A percentile compares a stretch with the other conserved stretches of the same genome.
Conservation (phyloP, 1,140 invertebrate species). For the Cotesia vestalis region DNA sequence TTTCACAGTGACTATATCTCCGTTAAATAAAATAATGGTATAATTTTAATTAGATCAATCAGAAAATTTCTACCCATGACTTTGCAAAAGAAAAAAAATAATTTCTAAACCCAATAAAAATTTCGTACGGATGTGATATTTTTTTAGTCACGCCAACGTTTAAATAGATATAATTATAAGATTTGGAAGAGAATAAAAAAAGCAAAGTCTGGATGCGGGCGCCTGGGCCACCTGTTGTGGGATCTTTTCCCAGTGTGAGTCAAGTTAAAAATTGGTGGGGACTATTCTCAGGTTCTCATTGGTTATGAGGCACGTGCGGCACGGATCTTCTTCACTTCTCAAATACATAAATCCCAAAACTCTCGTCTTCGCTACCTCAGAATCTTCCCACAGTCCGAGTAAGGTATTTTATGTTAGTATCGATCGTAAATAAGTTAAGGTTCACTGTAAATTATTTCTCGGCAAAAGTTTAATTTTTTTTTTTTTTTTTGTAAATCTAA, state of each 20-base stretch:
- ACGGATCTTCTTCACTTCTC: slow-evolving; percentile 57
- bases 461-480: not conserved
- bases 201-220: slow-evolving; percentile 27
- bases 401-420: slow-evolving; percentile 13
- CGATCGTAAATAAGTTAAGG: not conserved
- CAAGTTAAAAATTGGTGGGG: slow-evolving; percentile 43
- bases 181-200: not conserved
- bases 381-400: slow-evolving; percentile 48
- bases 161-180: not conserved
- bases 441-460: not conserved
- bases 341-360: slow-evolving; percentile 59
- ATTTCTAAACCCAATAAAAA: not conserved
- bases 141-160: slow-evolving; percentile 12
- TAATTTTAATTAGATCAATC: no score
- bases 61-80: no score
- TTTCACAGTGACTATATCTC: no score
- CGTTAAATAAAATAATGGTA: no score
- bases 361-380: slow-evolving; percentile 49
- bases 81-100: not conserved
- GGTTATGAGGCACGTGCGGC: slow-evolving; percentile 62
- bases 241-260: slow-evolving; percentile 38
- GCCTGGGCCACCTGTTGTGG: slow-evolving; percentile 60
- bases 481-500: no score
- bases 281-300: slow-evolving; percentile 43
- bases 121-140: not conserved